Percentiles rank a stretch among this genome's conserved stretches.
These are phyloP conservation scores for Sanderia malayensis DNA, from an alignment of 30 jellyfish, hydroid and myxozoan genomes.

Conservation along the genomic window DNA sequence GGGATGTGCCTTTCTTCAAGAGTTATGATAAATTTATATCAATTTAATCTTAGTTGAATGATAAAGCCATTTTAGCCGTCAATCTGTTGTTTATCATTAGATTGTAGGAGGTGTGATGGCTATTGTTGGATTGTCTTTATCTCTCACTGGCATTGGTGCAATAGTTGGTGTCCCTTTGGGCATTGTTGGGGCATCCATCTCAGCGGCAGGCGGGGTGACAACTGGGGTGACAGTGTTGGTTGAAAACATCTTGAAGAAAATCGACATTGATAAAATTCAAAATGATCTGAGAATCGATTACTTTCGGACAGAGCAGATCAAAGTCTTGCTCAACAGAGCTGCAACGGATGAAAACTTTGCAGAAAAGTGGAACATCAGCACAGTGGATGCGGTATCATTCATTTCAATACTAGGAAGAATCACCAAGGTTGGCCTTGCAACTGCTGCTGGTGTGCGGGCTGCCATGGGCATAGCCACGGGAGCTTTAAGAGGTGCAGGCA, in stretches of 20 bases:
- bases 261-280: slow-evolving; percentile 24
- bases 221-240: slow-evolving; percentile 32
- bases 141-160: slow-evolving; percentile 52
- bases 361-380: slow-evolving; percentile 30
- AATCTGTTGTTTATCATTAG: too few species aligned
- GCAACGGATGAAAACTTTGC: slow-evolving; percentile 39
- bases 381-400: not conserved
- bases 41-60: too few species aligned
- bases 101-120: slow-evolving; percentile 25
- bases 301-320: slow-evolving; percentile 39
- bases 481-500: slow-evolving; percentile 58
- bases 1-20: too few species aligned
- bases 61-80: too few species aligned
- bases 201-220: slow-evolving; percentile 49
- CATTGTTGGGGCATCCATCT: slow-evolving; percentile 29
- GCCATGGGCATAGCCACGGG: slow-evolving; percentile 18
- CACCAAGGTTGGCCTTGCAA: slow-evolving; percentile 46
- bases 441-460: slow-evolving; percentile 32
- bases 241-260: slow-evolving; percentile 18
- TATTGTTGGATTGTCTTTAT: slow-evolving; percentile 25
- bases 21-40: too few species aligned
- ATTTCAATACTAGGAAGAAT: slow-evolving; percentile 10
- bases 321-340: slow-evolving; percentile 28
- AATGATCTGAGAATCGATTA: slow-evolving; percentile 23
- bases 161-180: slow-evolving; percentile 54